Evolutionary conservation across 2,888 invertebrate species (phyloP), one percentile per base, ranked within the genome.

Genomic region (Drosophila multiciliata): DNA sequence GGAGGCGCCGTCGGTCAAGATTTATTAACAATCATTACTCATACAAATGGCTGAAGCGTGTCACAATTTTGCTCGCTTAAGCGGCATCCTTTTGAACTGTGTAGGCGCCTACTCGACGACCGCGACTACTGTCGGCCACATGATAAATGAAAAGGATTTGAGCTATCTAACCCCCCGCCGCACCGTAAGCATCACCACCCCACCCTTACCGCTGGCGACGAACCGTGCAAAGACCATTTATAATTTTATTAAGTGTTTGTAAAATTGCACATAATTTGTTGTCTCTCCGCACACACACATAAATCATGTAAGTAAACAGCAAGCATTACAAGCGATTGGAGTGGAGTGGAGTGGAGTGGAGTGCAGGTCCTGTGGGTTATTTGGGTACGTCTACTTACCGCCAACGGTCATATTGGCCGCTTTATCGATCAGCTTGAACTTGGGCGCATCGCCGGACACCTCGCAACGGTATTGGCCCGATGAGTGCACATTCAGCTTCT

Each of bases 381-480:
- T 20, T 52, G 52, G n/a, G 32, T 17, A 23, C n/a, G 33, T 58
- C 7, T 78, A 90, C 90, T 7, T 88, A 95, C 95, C 95, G 86
- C 94, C 94, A 66, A 95, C 94, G 48, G 94, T 94, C 92, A 95
- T 94, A 88, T 95, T 94, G 83, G 94, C 94, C 53, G 94, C 94
- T 85, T 94, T 93, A 74, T 94, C 94, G 64, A 94, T 94, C 78
- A 95, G 93, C 82, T 94, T 93, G 86, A 95, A 95, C 78, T 94
- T 94, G 9, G 95, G 95, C 33, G 94, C 94, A 91, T 95, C 95
- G 71, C 94, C 94, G 74, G 95, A 95, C 54, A 95, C 94, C 90
- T 95, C 95, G 89, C 95, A 95, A 61, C 94, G 92, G 90, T 95
- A 95, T 42, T 94, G 94, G 20, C 95, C 95, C 33, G 92, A 92